These are phyloP conservation scores for Drosophila busckii DNA, from an alignment of 1,140 invertebrate genomes.

Conservation along the genomic window DNA sequence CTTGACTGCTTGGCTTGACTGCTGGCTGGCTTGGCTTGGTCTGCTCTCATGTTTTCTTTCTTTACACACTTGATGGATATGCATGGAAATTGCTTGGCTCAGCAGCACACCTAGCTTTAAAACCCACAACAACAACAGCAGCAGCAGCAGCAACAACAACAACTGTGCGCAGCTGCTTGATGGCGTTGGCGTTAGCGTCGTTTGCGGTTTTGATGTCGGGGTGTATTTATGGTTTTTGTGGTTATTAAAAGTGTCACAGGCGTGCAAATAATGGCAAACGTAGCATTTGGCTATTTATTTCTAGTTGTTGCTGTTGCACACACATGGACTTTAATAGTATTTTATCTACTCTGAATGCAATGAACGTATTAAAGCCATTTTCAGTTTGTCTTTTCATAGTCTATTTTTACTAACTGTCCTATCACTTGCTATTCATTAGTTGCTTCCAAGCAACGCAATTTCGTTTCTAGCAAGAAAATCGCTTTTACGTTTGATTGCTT, in stretches of 20 bases:
- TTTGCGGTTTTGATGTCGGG: conserved; percentile 51
- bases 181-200: conserved; percentile 17
- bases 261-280: conserved; percentile 60
- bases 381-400: no score
- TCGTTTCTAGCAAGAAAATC: no score
- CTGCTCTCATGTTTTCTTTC: conserved; percentile 41
- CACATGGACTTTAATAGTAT: not conserved
- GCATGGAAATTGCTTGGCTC: conserved; percentile 58
- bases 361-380: no score
- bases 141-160: no score
- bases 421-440: no score
- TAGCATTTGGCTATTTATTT: no score
- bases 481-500: conserved; percentile 6
- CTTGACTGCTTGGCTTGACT: conserved; percentile 1
- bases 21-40: conserved; percentile 5
- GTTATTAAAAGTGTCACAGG: conserved; percentile 70
- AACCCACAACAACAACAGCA: no score
- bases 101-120: no score
- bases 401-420: no score
- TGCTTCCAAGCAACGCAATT: no score
- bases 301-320: not conserved
- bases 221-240: conserved; percentile 64
- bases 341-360: not conserved
- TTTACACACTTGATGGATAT: conserved; percentile 72
- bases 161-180: not conserved